phyloP scores from a whole-genome alignment of 2,113 vertebrate species.

The Laterallus jamaicensis region DNA sequence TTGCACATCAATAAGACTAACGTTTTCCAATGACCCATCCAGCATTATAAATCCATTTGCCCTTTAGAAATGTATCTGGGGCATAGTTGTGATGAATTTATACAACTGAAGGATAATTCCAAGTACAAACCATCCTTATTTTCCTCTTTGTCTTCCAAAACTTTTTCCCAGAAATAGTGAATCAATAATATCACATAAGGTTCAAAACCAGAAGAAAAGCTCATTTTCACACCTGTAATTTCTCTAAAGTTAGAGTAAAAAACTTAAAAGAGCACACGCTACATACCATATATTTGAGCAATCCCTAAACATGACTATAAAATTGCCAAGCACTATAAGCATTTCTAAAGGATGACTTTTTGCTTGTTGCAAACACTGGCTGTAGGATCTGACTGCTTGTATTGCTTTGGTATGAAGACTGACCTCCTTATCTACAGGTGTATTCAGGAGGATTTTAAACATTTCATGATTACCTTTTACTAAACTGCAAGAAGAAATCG shows the following conservation, averaged over 20 bases:
- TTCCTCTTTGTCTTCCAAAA: neutral
- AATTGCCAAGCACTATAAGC: neutral
- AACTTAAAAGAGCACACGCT: neutral
- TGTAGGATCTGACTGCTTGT: neutral
- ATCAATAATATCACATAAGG: neutral
- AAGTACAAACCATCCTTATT: neutral
- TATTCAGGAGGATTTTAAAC: neutral
- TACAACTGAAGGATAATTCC: neutral
- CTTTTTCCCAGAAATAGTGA: neutral
- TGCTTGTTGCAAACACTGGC: neutral
- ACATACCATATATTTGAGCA: rapidly evolving
- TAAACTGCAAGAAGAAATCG: neutral
- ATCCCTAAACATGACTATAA: neutral
- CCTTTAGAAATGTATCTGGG: neutral
- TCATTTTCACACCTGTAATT: neutral
- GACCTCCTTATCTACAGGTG: neutral
- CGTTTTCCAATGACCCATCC: neutral
- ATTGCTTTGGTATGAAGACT: neutral
- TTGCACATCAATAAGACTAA: neutral
- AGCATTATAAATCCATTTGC: neutral
- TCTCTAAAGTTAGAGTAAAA: neutral
- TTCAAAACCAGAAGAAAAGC: neutral
- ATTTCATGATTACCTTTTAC: neutral
- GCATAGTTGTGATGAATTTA: neutral
- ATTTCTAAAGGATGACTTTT: neutral